Percentiles rank a stretch among this genome's conserved stretches.
These are phyloP conservation scores for Sturmia bella DNA, from an alignment of 2,888 invertebrate genomes.

Conservation along the genomic window DNA sequence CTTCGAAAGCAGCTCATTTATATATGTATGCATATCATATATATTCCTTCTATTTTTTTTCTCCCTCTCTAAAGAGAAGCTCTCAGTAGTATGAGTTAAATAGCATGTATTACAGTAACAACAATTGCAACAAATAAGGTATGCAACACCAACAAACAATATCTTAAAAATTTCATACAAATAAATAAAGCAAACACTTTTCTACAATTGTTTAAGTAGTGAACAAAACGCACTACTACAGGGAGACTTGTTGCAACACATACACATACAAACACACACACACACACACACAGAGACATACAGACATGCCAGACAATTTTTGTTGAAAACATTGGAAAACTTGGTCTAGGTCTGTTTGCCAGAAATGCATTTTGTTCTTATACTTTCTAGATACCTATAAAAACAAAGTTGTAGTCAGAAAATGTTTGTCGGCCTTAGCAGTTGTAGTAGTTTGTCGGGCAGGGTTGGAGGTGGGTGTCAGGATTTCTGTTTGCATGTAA, in stretches of 20 bases:
- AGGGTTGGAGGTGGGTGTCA: background rate
- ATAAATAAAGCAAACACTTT: slow-evolving; percentile 51
- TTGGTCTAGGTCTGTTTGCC: slow-evolving; percentile 49
- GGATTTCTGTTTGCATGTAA: slow-evolving; percentile 23
- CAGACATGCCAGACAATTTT: slow-evolving; percentile 20
- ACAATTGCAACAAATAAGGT: slow-evolving; percentile 34
- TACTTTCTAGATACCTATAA: background rate
- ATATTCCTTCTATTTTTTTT: too few species aligned
- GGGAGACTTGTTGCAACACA: background rate
- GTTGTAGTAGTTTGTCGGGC: background rate
- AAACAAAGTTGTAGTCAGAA: slow-evolving; percentile 29
- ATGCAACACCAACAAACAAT: slow-evolving; percentile 69
- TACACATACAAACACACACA: background rate
- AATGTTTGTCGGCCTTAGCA: slow-evolving; percentile 23
- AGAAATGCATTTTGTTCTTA: slow-evolving; percentile 21
- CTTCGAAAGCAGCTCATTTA: too few species aligned
- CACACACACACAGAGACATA: background rate
- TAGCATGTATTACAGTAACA: slow-evolving; percentile 54
- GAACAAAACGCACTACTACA: slow-evolving; percentile 17
- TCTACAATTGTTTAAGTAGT: slow-evolving; percentile 11
- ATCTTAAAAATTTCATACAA: slow-evolving; percentile 63
- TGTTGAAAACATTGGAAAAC: slow-evolving; percentile 39
- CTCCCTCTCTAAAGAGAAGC: background rate
- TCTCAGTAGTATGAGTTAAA: slow-evolving; percentile 43
- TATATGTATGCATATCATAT: too few species aligned